These are phyloP conservation scores for Calcarius lapponicus DNA, from an alignment of 2,797 vertebrate genomes.

Conservation along the genomic window DNA sequence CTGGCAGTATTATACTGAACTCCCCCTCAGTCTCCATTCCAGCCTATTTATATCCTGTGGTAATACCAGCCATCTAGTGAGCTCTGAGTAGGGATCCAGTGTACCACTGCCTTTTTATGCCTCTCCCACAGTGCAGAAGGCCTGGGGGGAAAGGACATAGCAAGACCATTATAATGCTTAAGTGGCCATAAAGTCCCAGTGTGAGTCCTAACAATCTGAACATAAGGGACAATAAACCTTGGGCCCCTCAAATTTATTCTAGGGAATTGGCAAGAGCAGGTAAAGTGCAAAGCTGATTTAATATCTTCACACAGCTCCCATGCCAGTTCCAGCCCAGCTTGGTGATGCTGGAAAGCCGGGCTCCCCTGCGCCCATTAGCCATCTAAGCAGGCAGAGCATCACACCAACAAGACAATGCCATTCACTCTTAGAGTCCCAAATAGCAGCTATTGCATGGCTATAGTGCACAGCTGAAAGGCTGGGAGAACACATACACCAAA, in stretches of 20 bases:
- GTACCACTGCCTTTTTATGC: constrained; percentile 16
- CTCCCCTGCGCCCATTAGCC: neutral
- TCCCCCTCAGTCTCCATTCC: neutral
- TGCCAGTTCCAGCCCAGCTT: neutral
- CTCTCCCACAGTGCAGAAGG: constrained; percentile 31
- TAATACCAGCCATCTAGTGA: neutral
- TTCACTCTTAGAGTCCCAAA: neutral
- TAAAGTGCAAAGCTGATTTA: neutral
- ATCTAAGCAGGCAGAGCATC: neutral
- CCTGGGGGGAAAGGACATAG: constrained; percentile 8
- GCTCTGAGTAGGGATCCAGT: neutral
- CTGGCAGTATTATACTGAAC: neutral
- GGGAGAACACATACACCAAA: neutral
- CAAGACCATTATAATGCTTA: constrained; percentile 44
- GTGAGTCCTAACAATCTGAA: constrained; percentile 46
- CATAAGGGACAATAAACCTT: constrained; percentile 44
- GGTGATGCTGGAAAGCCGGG: neutral
- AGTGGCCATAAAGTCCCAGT: constrained; percentile 59
- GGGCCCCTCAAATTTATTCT: constrained; percentile 37
- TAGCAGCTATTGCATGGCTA: neutral
- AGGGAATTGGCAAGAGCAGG: neutral
- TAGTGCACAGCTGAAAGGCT: neutral
- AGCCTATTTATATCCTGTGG: neutral
- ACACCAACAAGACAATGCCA: neutral
- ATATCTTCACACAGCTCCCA: neutral